These are phyloP conservation scores for Nymphalis io DNA, from an alignment of 1,140 invertebrate genomes.

Conservation along the genomic window DNA sequence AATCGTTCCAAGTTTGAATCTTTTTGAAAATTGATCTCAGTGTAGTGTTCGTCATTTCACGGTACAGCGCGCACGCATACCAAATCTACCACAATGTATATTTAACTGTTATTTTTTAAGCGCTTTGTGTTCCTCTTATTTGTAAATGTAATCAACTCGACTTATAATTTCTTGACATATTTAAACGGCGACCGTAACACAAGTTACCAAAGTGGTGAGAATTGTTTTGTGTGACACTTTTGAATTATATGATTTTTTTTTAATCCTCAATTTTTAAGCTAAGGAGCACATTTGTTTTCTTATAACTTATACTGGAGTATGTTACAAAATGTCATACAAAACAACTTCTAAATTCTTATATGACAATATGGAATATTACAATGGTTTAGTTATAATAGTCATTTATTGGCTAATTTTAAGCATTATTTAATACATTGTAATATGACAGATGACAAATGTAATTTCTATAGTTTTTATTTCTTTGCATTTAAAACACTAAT, in stretches of 20 bases:
- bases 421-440: neutral
- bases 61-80: conserved; percentile 57
- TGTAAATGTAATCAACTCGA: conserved; percentile 57
- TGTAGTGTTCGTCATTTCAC: conserved; percentile 46
- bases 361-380: conserved; percentile 6
- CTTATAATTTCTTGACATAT: conserved; percentile 1
- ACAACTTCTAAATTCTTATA: no score
- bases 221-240: conserved; percentile 9
- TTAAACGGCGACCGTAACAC: conserved; percentile 11
- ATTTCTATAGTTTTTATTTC: neutral
- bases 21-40: conserved; percentile 69
- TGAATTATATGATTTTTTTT: neutral
- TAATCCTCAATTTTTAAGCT: neutral
- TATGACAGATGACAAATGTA: conserved; percentile 3
- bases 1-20: conserved; percentile 35
- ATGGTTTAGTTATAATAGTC: neutral
- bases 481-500: conserved; percentile 13
- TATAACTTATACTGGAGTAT: neutral
- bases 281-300: neutral
- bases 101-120: conserved; percentile 63
- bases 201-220: conserved; percentile 16
- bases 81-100: conserved; percentile 74
- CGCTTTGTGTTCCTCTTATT: conserved; percentile 72
- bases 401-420: neutral
- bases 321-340: conserved; percentile 13